A percentile compares a stretch with the other conserved stretches of the same genome.
Evolutionary conservation across 92 coral and sea anemone genomes (phyloP).

Genomic region (Micromussa lordhowensis): DNA sequence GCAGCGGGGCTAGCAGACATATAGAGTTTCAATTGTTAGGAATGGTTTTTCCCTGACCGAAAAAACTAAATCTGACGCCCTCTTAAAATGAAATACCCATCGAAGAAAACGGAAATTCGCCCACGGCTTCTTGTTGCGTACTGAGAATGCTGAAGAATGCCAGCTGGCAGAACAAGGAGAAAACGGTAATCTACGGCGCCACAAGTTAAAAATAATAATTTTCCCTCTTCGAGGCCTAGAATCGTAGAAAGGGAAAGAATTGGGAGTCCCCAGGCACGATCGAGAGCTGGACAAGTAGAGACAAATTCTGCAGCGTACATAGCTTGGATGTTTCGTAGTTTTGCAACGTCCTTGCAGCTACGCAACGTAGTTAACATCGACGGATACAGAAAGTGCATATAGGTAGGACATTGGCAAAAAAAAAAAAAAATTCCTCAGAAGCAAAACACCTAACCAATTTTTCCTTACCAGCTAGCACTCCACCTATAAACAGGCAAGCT

Average conservation of each 20-base stretch:
- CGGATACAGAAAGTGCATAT: no score
- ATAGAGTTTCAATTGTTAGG: background rate
- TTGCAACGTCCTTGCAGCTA: background rate
- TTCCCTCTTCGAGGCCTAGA: background rate
- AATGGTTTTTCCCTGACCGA: conserved; percentile 15
- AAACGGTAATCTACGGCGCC: background rate
- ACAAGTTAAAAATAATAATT: background rate
- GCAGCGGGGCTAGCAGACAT: background rate
- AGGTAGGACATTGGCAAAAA: background rate
- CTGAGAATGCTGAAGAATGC: background rate
- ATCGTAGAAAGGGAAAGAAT: background rate
- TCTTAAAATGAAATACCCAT: background rate
- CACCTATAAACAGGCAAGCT: conserved; percentile 49
- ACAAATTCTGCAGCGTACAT: background rate
- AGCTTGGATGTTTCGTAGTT: background rate
- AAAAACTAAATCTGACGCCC: background rate
- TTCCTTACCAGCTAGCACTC: conserved; percentile 56
- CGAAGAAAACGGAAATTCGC: background rate
- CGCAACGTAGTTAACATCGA: background rate
- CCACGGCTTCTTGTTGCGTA: background rate
- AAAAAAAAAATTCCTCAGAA: background rate
- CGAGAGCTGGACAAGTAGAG: background rate
- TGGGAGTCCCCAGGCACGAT: background rate
- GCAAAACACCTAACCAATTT: background rate
- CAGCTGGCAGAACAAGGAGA: background rate